A percentile compares a stretch with the other conserved stretches of the same genome.
These are phyloP conservation scores for Anastrepha ludens DNA, from an alignment of 1,140 invertebrate species.

Conservation along the genomic window DNA sequence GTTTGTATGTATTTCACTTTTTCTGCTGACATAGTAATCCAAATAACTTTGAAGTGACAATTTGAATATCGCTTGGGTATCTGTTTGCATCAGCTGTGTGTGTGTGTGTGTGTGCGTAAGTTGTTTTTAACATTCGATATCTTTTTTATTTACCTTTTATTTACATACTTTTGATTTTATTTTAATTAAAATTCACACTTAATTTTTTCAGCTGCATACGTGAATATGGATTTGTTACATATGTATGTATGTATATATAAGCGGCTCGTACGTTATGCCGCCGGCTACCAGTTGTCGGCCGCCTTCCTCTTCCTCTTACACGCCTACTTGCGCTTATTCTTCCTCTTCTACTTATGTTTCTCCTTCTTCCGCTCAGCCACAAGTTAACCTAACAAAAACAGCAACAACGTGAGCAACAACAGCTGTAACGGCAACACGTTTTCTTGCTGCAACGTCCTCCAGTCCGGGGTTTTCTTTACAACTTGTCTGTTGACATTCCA, in stretches of 20 bases:
- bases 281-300: neutral
- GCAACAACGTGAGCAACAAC: neutral
- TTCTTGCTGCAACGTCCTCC: slow-evolving; percentile 35
- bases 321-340: neutral
- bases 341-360: neutral
- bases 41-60: slow-evolving; percentile 53
- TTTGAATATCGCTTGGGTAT: slow-evolving; percentile 4
- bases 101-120: neutral
- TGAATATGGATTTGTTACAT: neutral
- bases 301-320: neutral
- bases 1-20: slow-evolving; percentile 24
- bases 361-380: neutral
- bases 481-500: slow-evolving; percentile 72
- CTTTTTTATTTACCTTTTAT: neutral
- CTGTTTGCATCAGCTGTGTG: neutral
- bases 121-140: slow-evolving; percentile 14
- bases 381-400: neutral
- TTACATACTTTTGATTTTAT: slow-evolving; percentile 51
- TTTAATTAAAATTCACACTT: slow-evolving; percentile 48
- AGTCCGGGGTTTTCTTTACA: slow-evolving; percentile 57
- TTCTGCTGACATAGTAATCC: slow-evolving; percentile 54
- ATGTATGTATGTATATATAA: neutral
- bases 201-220: neutral
- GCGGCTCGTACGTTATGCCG: neutral
- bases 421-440: slow-evolving; percentile 6